These are phyloP conservation scores for Aporophyla nigra DNA, from an alignment of 2,888 invertebrate genomes.

Conservation along the genomic window DNA sequence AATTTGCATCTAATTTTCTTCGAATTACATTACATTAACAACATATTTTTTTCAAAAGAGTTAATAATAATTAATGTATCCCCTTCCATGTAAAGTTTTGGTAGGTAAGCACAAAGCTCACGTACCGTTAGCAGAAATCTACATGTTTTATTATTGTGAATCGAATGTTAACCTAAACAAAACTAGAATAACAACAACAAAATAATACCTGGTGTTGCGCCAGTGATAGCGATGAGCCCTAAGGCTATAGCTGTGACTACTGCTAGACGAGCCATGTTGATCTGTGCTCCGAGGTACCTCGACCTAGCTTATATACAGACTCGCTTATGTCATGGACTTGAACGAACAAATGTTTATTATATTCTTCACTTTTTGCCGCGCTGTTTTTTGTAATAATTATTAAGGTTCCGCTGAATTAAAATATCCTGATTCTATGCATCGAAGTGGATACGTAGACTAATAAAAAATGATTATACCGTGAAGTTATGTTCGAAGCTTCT, in stretches of 20 bases:
- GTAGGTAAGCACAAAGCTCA: neutral
- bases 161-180: neutral
- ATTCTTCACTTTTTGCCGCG: constrained; percentile 79
- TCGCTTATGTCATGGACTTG: constrained; percentile 79
- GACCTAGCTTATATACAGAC: constrained; percentile 76
- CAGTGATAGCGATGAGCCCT: constrained; percentile 80
- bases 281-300: constrained; percentile 70
- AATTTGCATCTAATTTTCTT: neutral
- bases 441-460: constrained; percentile 2
- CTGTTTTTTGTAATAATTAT: constrained; percentile 68
- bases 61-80: neutral
- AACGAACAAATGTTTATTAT: constrained; percentile 75
- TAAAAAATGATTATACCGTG: constrained; percentile 13
- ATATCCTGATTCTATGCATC: constrained; percentile 34
- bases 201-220: constrained; percentile 81
- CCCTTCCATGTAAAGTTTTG: neutral
- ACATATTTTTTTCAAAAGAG: neutral
- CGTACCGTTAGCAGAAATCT: neutral
- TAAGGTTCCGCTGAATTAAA: constrained; percentile 66
- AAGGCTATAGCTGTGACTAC: constrained; percentile 78
- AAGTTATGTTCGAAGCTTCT: neutral
- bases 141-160: neutral
- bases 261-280: constrained; percentile 80
- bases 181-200: constrained; percentile 23
- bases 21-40: neutral